phyloP scores from a whole-genome alignment of 2,888 invertebrate genomes.

The Oscheius sp. region DNA sequence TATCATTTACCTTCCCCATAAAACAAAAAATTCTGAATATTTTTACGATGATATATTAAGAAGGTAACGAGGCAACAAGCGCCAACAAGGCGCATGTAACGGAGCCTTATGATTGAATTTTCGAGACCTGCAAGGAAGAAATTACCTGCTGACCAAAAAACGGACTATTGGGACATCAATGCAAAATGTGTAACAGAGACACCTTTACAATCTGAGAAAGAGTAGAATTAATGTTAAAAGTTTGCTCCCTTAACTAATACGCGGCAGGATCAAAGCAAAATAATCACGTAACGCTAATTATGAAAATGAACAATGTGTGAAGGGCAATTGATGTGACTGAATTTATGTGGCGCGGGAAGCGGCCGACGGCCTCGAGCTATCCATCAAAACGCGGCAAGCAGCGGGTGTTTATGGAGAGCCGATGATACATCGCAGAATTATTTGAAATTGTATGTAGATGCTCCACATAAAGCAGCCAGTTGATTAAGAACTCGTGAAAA shows the following conservation, averaged over 20 bases:
- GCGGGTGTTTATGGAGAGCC: constrained; percentile 29
- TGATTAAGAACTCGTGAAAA: no score
- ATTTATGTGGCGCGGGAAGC: constrained; percentile 28
- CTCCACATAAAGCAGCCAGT: no score
- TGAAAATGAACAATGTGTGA: constrained; percentile 17
- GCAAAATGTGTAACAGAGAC: background rate
- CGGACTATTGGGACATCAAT: background rate
- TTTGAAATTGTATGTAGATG: no score
- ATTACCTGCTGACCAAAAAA: no score
- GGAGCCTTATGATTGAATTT: constrained; percentile 9
- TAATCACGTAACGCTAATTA: background rate
- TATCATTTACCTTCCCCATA: background rate
- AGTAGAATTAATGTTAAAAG: no score
- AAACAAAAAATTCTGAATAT: background rate
- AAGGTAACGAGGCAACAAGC: background rate
- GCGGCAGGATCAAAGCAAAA: background rate
- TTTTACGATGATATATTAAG: background rate
- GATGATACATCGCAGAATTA: constrained; percentile 22
- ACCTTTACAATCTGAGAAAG: no score
- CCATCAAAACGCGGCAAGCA: constrained; percentile 26
- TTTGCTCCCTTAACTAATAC: background rate
- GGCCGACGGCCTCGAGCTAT: constrained; percentile 22
- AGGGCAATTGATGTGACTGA: constrained; percentile 24
- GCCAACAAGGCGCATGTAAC: background rate
- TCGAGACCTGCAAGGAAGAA: no score